Conservation (phyloP, 2,113 vertebrate genomes). For the Saguinus imperator region DNA sequence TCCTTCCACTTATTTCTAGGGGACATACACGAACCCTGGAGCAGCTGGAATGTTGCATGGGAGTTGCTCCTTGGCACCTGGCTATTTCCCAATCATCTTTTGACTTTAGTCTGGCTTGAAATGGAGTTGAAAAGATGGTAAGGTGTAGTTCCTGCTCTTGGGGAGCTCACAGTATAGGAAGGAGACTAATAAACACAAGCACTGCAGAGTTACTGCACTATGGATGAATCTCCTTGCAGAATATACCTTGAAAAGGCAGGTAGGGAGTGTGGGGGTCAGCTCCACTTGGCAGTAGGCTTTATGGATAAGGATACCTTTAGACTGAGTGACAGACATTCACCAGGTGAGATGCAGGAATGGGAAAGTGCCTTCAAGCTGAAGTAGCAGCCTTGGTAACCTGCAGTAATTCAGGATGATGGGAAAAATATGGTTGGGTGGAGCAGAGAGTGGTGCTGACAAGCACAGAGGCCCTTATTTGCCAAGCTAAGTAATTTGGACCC, state of each 20-base stretch:
- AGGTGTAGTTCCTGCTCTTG: background rate
- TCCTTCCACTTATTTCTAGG: background rate
- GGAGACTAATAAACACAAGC: background rate
- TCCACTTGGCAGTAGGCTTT: background rate
- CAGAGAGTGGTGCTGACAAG: background rate
- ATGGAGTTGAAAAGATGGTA: background rate
- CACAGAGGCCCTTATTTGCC: background rate
- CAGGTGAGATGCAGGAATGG: background rate
- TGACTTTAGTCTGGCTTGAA: background rate
- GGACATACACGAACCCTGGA: background rate
- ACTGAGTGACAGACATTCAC: background rate
- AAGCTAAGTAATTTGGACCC: background rate
- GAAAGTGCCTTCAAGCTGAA: background rate
- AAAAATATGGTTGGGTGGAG: background rate
- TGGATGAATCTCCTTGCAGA: background rate
- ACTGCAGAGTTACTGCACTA: background rate
- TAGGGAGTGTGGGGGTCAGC: background rate
- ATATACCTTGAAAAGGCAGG: background rate
- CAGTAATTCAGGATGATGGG: background rate
- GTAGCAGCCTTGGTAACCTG: background rate
- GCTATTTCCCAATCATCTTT: background rate
- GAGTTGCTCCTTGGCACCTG: background rate
- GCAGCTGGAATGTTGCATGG: fast-evolving
- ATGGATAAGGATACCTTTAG: background rate
- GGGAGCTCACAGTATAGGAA: background rate